phyloP scores from a whole-genome alignment of 2,113 vertebrate species.

The Origma solitaria region DNA sequence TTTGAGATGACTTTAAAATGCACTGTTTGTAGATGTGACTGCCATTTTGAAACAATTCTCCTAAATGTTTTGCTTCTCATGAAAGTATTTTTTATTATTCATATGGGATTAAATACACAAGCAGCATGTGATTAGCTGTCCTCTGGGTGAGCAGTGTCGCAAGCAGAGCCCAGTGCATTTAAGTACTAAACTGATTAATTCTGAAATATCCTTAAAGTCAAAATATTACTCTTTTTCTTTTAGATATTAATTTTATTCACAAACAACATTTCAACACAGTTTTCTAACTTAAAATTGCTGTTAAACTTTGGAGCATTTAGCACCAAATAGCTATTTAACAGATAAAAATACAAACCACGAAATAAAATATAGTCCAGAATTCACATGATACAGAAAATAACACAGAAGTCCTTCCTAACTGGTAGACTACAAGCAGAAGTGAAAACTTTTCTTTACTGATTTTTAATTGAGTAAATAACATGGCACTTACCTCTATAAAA shows the following conservation, averaged over 20 bases:
- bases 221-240: neutral
- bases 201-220: neutral
- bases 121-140: neutral
- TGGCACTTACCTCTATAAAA: constrained; percentile 52
- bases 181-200: neutral
- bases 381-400: neutral
- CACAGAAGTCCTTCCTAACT: neutral
- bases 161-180: neutral
- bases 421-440: neutral
- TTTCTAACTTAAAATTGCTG: neutral
- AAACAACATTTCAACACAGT: neutral
- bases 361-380: neutral
- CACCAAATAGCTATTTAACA: neutral
- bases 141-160: neutral
- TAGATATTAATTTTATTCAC: neutral
- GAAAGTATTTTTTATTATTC: neutral
- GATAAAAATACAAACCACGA: neutral
- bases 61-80: neutral
- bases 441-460: neutral
- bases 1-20: neutral
- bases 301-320: neutral
- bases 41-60: neutral
- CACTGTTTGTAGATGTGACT: neutral
- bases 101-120: neutral
- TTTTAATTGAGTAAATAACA: constrained; percentile 26